Base-by-base conservation (phyloP, 2,113 vertebrate species). In the Corvus hawaiiensis region DNA sequence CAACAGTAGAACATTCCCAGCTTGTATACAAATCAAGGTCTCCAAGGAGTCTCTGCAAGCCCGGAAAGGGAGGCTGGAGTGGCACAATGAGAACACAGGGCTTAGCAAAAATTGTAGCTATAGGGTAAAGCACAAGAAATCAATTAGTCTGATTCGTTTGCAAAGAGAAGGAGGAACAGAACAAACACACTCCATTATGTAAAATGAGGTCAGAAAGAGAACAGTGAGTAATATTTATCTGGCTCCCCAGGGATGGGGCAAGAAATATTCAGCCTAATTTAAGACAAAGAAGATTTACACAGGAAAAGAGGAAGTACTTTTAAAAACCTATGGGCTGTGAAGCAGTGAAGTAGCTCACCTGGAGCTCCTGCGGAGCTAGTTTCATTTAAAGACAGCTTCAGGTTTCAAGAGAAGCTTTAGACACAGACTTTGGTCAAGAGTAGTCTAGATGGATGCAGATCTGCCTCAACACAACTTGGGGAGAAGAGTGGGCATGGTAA, bases 181-280 rank as follows among this genome's bases (percentile, higher is more conserved):
- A 83, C 83, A 97, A 95, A 97, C 80, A 92, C 18, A 84, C 76
- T 84, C 48, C 73, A 84, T 37, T 86, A 94, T 75, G 89, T 75
- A 96, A 90, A 95, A 96, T 39, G 55, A 97, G 94, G 96, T 95
- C 92, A 96, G 51, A 91, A 91, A 87, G 78, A 77, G 85, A 96
- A 95, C 82, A 94, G 85, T 93, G 94, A 96, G 75, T 94, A 97
- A 92, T 91, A 92, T 91, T 92, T 80, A 63, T 85, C 46, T 58
- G 78, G 28, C 37, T 96, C 92, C 63, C 71, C 58, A 83, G 79
- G 58, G 92, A 92, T 24, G 28, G 71, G 67, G n/a, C 41, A 95
- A 91, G 90, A 90, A 91, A 87, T 62, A 93, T 39, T 87, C 49
- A 61, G 75, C 49, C 93, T 96, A 92, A 96, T 77, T 91, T 74